Percentiles rank a stretch among this genome's conserved stretches.
phyloP scores from a whole-genome alignment of 2,113 vertebrate genomes.

The Neodon shergylaensis region DNA sequence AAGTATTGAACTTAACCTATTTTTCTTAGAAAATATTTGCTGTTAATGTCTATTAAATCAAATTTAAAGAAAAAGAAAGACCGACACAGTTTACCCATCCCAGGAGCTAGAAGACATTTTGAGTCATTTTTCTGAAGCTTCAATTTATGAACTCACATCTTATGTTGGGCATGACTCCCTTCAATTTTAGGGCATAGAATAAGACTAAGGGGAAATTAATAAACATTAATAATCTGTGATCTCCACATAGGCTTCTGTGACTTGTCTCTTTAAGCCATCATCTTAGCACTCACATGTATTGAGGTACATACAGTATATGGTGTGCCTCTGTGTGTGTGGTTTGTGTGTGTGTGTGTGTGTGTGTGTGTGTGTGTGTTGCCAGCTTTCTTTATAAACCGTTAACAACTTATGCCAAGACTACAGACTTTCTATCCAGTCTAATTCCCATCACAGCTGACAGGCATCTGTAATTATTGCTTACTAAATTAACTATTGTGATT shows the following conservation, averaged over 20 bases:
- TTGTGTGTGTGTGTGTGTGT: background rate
- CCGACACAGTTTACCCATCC: background rate
- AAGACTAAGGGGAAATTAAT: conserved; percentile 45
- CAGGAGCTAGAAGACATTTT: background rate
- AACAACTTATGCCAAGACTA: conserved; percentile 3
- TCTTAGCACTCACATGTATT: background rate
- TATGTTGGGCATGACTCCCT: background rate
- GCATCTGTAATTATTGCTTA: conserved; percentile 33
- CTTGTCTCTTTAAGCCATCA: background rate
- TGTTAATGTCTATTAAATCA: background rate
- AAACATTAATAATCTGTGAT: conserved; percentile 4
- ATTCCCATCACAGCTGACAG: conserved; percentile 28
- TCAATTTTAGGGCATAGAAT: background rate
- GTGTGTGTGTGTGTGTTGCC: background rate
- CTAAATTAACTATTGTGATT: conserved; percentile 64
- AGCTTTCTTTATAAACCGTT: conserved; percentile 54
- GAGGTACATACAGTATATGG: background rate
- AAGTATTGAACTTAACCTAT: background rate
- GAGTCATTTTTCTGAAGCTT: conserved; percentile 13
- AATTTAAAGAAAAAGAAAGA: background rate
- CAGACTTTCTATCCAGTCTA: background rate
- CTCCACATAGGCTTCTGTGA: background rate
- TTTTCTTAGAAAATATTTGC: conserved; percentile 41
- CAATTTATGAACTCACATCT: background rate
- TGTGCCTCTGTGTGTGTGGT: background rate